Percentiles rank a stretch among this genome's conserved stretches.
phyloP scores from a whole-genome alignment of 2,797 vertebrate genomes.

The Zenarchopterus dispar region DNA sequence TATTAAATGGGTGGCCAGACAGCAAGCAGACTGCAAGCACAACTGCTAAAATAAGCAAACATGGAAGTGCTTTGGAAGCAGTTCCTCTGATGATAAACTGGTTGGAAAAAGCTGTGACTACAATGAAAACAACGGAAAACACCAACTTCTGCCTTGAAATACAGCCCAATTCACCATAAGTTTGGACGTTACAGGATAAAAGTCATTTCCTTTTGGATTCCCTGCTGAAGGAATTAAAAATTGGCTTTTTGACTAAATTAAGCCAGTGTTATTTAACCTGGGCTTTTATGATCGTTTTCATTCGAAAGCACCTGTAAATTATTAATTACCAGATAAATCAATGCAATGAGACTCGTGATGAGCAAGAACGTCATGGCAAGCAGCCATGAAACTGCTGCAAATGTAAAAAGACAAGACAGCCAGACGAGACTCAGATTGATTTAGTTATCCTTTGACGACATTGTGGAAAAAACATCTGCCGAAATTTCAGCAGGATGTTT shows the following conservation, averaged over 20 bases:
- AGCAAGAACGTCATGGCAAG: no score
- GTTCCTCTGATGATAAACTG: slow-evolving; percentile 33
- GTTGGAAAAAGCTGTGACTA: slow-evolving; percentile 3
- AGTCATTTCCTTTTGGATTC: no score
- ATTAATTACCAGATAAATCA: no score
- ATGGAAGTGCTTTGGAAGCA: slow-evolving; percentile 34
- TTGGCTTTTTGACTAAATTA: background rate
- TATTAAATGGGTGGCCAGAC: background rate
- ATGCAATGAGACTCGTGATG: no score
- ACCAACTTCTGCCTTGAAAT: slow-evolving; percentile 25
- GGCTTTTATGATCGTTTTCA: background rate
- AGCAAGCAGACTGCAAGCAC: background rate
- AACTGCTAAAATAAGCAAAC: background rate
- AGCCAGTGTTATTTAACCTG: background rate
- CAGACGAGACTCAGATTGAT: no score
- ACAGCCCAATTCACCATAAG: background rate
- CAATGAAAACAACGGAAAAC: slow-evolving; percentile 31
- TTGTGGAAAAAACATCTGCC: no score
- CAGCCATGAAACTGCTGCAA: no score
- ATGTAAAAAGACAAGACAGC: no score
- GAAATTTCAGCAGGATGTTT: no score
- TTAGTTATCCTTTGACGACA: no score
- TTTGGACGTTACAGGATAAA: background rate
- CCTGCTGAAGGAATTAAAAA: no score
- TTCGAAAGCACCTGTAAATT: no score